These are phyloP conservation scores for Melanogrammus aeglefinus DNA, from an alignment of 2,797 vertebrate genomes.

Conservation along the genomic window DNA sequence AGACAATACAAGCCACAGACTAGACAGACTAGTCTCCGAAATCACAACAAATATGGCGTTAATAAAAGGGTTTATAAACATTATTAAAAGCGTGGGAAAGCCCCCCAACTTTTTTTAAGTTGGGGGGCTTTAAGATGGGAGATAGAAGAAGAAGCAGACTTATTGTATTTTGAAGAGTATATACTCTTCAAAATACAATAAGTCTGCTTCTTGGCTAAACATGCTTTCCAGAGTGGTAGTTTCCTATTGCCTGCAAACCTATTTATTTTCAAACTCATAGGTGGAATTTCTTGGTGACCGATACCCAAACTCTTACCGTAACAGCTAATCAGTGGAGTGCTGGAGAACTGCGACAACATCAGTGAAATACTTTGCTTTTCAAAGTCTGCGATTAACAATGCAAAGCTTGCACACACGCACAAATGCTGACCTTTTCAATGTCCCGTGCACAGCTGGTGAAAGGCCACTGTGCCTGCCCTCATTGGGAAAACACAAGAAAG, in stretches of 20 bases:
- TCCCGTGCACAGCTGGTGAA: slow-evolving; percentile 59
- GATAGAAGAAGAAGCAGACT: too few relatives aligned
- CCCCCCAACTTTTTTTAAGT: not conserved
- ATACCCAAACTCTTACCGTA: not conserved
- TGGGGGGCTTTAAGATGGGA: too few relatives aligned
- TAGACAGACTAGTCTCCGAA: too few relatives aligned
- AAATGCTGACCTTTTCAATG: slow-evolving; percentile 58
- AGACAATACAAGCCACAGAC: not conserved
- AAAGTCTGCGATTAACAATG: not conserved
- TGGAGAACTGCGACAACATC: not conserved
- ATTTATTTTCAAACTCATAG: not conserved
- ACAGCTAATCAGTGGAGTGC: not conserved
- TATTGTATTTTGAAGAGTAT: too few relatives aligned
- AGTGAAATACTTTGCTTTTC: slow-evolving; percentile 1
- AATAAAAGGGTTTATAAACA: not conserved
- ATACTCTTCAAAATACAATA: not conserved
- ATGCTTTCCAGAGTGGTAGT: not conserved
- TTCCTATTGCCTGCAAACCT: not conserved
- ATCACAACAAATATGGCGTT: not conserved
- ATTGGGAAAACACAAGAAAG: slow-evolving; percentile 49
- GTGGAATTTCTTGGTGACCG: not conserved
- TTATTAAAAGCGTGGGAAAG: too few relatives aligned
- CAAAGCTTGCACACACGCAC: not conserved
- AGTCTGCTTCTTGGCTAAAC: not conserved
- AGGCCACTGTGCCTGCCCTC: slow-evolving; percentile 57